Percentiles rank a stretch among this genome's conserved stretches.
phyloP scores from a whole-genome alignment of 1,140 invertebrate species.

The Micrasema longulum region DNA sequence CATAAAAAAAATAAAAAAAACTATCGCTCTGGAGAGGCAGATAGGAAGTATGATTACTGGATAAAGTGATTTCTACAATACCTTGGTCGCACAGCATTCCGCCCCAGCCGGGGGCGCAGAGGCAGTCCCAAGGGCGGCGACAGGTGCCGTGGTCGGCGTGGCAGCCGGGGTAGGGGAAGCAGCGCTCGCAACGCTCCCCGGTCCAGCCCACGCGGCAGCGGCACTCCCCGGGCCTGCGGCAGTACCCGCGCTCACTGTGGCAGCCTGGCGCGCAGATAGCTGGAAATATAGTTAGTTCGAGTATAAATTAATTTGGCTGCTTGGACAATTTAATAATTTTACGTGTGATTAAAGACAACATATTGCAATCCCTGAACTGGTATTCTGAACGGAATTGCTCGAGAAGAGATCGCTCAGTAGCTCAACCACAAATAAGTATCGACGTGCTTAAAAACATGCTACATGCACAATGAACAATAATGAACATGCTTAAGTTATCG shows the following conservation, averaged over 20 bases:
- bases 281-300: conserved; percentile 57
- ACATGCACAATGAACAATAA: too few relatives aligned
- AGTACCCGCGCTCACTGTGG: conserved; percentile 86
- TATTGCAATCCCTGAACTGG: conserved; percentile 42
- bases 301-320: too few relatives aligned
- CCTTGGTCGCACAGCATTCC: conserved; percentile 91
- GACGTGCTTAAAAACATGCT: too few relatives aligned
- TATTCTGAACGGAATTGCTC: too few relatives aligned
- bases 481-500: too few relatives aligned
- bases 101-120: conserved; percentile 86
- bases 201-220: conserved; percentile 92
- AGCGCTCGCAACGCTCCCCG: conserved; percentile 83
- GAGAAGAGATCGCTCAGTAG: too few relatives aligned
- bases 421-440: too few relatives aligned
- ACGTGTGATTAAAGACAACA: conserved; percentile 26
- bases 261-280: conserved; percentile 87
- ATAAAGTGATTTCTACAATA: neutral
- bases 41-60: too few relatives aligned
- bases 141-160: conserved; percentile 79
- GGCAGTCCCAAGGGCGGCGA: conserved; percentile 89
- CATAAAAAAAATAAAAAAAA: too few relatives aligned
- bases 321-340: too few relatives aligned
- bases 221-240: conserved; percentile 79
- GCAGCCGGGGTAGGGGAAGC: conserved; percentile 87
- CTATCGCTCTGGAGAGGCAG: too few relatives aligned